Conservation (phyloP, 2,797 vertebrate species). For the Falco cherrug region DNA sequence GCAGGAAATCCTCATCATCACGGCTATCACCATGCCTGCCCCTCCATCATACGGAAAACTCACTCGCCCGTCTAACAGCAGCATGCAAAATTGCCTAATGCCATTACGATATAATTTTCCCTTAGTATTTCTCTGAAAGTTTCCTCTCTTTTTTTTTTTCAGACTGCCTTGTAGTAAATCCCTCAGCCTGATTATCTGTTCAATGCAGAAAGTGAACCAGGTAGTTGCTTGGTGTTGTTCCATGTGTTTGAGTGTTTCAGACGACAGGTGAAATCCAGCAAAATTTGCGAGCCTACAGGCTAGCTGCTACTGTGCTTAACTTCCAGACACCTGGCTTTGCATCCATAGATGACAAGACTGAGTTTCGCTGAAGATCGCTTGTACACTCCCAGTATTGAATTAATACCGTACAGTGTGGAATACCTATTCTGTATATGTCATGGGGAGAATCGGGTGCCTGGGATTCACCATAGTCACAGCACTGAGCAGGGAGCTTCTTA, state of each 20-base stretch:
- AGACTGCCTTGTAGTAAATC: not conserved
- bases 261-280: not conserved
- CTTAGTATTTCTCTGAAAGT: not conserved
- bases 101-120: not conserved
- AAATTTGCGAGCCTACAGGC: not conserved
- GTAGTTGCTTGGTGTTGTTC: not conserved
- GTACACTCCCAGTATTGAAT: not conserved
- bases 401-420: not conserved
- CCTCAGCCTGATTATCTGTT: not conserved
- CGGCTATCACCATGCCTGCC: rapidly evolving
- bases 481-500: not conserved
- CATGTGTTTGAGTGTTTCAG: not conserved
- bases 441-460: not conserved
- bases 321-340: not conserved
- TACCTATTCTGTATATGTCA: not conserved
- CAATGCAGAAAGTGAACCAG: not conserved
- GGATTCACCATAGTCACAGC: not conserved
- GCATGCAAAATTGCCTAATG: not conserved
- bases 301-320: not conserved
- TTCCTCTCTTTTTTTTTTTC: not conserved
- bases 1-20: not conserved
- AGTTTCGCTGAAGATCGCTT: not conserved
- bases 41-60: not conserved
- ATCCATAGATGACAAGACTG: not conserved
- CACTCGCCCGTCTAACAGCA: not conserved